phyloP scores from a whole-genome alignment of 2,797 vertebrate species.

The Phrynocephalus forsythii region DNA sequence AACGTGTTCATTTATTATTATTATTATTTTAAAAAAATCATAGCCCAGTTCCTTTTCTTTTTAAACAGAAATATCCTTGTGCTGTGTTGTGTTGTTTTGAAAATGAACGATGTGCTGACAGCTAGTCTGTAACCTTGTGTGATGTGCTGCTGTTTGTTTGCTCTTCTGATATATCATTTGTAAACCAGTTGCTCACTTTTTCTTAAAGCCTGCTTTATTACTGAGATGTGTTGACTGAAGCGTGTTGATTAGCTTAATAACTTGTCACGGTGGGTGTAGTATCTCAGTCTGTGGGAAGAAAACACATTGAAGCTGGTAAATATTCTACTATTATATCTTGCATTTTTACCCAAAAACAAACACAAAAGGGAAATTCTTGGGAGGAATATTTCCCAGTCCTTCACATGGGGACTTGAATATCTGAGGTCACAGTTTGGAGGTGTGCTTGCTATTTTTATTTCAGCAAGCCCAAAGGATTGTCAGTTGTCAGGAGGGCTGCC shows the following conservation, averaged over 20 bases:
- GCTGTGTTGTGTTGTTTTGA: slow-evolving; percentile 14
- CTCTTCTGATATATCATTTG: slow-evolving; percentile 17
- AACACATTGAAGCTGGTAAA: slow-evolving; percentile 38
- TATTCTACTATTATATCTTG: neutral
- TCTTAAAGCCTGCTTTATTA: neutral
- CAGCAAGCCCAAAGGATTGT: slow-evolving; percentile 63
- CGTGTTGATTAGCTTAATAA: slow-evolving; percentile 39
- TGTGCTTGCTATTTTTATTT: slow-evolving; percentile 67
- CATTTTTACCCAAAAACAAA: neutral
- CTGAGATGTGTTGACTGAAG: neutral
- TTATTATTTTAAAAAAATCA: neutral
- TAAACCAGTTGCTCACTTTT: slow-evolving; percentile 14
- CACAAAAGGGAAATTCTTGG: slow-evolving; percentile 40
- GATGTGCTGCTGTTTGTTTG: slow-evolving; percentile 19
- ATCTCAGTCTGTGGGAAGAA: neutral
- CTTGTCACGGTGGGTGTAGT: neutral
- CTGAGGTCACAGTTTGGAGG: slow-evolving; percentile 52
- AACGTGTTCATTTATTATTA: neutral
- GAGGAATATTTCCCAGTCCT: slow-evolving; percentile 8
- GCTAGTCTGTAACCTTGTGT: slow-evolving; percentile 21
- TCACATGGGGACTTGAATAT: slow-evolving; percentile 22
- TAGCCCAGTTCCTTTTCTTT: slow-evolving; percentile 1
- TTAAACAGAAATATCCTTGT: neutral
- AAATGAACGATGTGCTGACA: slow-evolving; percentile 10
- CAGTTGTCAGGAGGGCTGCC: slow-evolving; percentile 53